Base-by-base conservation (phyloP, 2,888 invertebrate genomes). In the Amaurobius ferox region DNA sequence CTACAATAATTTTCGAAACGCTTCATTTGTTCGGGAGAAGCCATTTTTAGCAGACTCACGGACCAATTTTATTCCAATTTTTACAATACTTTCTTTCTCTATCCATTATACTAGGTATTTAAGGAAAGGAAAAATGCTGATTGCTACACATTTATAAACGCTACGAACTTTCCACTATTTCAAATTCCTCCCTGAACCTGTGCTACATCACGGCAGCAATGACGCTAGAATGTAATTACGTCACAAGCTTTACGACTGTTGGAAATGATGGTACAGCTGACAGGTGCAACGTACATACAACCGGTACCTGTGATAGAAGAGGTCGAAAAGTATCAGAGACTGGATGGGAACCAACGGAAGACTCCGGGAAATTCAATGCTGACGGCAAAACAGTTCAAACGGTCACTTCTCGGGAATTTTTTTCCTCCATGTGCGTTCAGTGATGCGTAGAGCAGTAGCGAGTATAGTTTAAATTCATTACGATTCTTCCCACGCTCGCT, bases 241-340 rank as follows among this genome's bases (percentile, higher is more conserved):
- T 83, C 71, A 76, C 55, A 64, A 30, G 23, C 64, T 35, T 67
- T 23, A 67, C 29, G 67, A 68, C 35, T 30, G 29, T 70, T 30
- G 48, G 71, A 44, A 76, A 66, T 76, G 81, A 83, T 83, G 64
- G 71, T 30, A 71, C 81, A 83, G 74, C 81, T 83, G 81, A 40
- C 81, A 83, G 76, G 81, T 83, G 81, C 64, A 48, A n/a, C 28
- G 66, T 68, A 40, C 64, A 77, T 68, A 40, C 64, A 77, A 83
- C 81, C 81, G 28, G 81, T 83, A 83, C 81, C 26, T 68, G 13
- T 9, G n/a, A 7, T 5, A 11, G 39, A 6, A 68, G 28, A 28
- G 28, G 35, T 35, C 68, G 16, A 16, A 11, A 9, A 40, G 28
- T 16, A 26, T 13, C 28, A 32, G 40, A 28, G 35, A 40, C 16